Base-by-base conservation (phyloP, 30 jellyfish, hydroid and myxozoan genomes). In the Euphysa ruthae region DNA sequence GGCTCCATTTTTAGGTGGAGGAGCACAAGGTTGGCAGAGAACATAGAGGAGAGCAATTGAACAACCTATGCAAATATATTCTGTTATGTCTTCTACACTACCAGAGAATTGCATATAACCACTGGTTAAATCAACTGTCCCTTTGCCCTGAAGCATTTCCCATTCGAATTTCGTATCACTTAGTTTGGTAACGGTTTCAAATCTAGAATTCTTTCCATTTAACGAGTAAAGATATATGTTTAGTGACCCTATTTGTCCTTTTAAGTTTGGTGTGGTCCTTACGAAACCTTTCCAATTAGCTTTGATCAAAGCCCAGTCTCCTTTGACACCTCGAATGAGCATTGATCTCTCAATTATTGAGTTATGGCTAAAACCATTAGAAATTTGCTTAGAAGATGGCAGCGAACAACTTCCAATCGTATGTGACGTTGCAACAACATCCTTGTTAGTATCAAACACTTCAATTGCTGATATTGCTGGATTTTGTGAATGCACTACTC, bases 11-110 rank as follows among this genome's bases (percentile, higher is more conserved):
- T 63, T 70, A 26, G 86, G 83, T 1, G 94, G 94, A 10, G 91
- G 56, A 6, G 84, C 75, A 33, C 94, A 49, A 16, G 92, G 84
- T 34, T 82, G 94, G 50, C 94, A 82, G 32, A 82, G 71, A 18
- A 79, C 71, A 62, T 62, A 82, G 30, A 74, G 65, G 0, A 82
- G 84, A 10, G 94, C 94, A 25, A 82, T 23, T 58, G 91, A 61
- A 12, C 75, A 63, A 8, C 73, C 83, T 4, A 82, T 22, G 38
- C 91, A 46, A 0, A 72, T 21, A n/a, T 52, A 42, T 58, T 82
- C 94, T 27, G 94, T 83, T 16, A 82, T 79, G 58, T 58, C 46
- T 1, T 63, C 2, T 5, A 58, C 74, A 13, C 58, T 54, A 1
- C 84, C 73, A 28, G 72, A 33, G 21, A 74, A 66, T 3, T 21